Conservation (phyloP, 2,113 vertebrate species). For the Channa argus region DNA sequence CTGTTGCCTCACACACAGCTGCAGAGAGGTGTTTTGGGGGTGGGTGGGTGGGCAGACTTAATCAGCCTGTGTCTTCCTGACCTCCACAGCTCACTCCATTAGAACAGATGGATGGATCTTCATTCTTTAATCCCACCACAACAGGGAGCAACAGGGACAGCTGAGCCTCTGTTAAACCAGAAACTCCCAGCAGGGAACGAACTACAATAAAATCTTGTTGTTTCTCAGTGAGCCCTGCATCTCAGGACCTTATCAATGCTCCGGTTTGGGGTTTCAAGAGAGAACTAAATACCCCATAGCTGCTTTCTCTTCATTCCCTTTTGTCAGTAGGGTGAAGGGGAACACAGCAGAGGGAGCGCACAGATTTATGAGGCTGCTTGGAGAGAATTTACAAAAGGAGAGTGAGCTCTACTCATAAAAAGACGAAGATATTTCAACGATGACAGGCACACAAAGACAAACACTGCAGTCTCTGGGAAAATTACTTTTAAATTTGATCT, state of each 20-base stretch:
- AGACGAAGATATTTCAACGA: not conserved
- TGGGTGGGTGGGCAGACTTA: not conserved
- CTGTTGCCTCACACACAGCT: not conserved
- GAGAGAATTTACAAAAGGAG: constrained; percentile 43
- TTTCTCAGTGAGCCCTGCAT: constrained; percentile 59
- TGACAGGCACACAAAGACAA: constrained; percentile 2
- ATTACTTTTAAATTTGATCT: not conserved
- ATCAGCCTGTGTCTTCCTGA: constrained; percentile 52
- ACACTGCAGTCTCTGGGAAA: not conserved
- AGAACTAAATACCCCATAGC: constrained; percentile 56
- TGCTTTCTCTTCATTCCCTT: constrained; percentile 24
- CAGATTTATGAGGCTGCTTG: constrained; percentile 55
- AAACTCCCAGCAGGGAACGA: constrained; percentile 68
- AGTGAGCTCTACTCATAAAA: constrained; percentile 1
- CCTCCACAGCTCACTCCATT: constrained; percentile 46
- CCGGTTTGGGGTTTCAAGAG: constrained; percentile 60
- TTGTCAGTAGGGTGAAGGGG: constrained; percentile 37
- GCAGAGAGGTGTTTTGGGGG: constrained; percentile 36
- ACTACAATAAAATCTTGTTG: constrained; percentile 79
- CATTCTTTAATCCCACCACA: constrained; percentile 67
- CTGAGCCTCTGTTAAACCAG: constrained; percentile 55
- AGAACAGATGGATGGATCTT: constrained; percentile 59
- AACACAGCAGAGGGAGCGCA: constrained; percentile 10
- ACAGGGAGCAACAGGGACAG: constrained; percentile 53
- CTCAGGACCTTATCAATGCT: constrained; percentile 70